Base-by-base conservation (phyloP, 2,888 invertebrate species). In the Melinaea menophilus region DNA sequence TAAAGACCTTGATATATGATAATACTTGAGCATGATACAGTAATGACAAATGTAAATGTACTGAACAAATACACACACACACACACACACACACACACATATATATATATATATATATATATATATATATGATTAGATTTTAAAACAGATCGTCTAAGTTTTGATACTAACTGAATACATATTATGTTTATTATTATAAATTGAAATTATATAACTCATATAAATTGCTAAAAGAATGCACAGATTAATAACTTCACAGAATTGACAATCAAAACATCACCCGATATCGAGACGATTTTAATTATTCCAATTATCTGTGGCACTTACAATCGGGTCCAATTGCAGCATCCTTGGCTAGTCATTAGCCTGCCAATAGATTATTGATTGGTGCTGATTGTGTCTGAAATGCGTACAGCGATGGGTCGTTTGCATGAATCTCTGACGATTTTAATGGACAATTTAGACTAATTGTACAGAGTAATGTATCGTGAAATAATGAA, bases 371-470 rank as follows among this genome's bases (percentile, higher is more conserved):
- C 89, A 87, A 90, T 90, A 89, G 84, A 82, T 86, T 88, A 90
- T 90, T 90, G 90, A 90, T 90, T 90, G 90, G 89, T 88, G 86
- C 85, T 88, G 89, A 90, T 90, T 90, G 90, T 78, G 77, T 75
- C 73, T 74, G 75, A 79, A 78, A 76, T 78, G 78, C 68, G 76
- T 58, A 61, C 61, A 75, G 73, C 72, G 71, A 75, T 78, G 78
- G 86, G 84, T 84, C 86, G 79, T 87, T 88, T 87, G 86, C 83
- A 85, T 85, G 86, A 88, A 88, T 89, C 88, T 87, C 81, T 79
- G 82, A 80, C 73, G 78, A 79, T 82, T 82, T 84, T 87, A 86
- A 88, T 86, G 79, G 82, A 69, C 81, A 76, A 81, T 84, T 77
- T 80, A 75, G 73, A 79, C 81, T 89, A 86, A 89, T 88, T 82